A percentile compares a stretch with the other conserved stretches of the same genome.
Conservation (phyloP, 2,797 vertebrate genomes). For the Myripristis jacobus region DNA sequence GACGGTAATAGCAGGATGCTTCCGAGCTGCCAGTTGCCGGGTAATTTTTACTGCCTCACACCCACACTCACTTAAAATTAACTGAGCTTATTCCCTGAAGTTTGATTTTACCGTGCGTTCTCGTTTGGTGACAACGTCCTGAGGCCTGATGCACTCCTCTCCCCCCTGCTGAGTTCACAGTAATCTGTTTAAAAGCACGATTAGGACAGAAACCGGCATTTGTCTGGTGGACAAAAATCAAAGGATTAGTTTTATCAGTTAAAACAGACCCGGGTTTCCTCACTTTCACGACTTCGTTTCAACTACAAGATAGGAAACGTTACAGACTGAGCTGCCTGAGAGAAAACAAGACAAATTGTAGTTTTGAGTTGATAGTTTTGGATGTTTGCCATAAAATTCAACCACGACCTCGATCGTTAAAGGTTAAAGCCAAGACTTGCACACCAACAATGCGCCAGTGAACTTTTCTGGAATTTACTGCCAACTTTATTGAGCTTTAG, state of each 20-base stretch:
- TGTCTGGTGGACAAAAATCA: slow-evolving; percentile 29
- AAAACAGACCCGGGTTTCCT: neutral
- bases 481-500: neutral
- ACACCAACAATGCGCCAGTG: too few relatives aligned
- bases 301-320: too few relatives aligned
- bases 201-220: slow-evolving; percentile 27
- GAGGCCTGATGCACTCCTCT: neutral
- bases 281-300: too few relatives aligned
- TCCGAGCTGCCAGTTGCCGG: slow-evolving; percentile 1
- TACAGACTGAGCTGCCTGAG: too few relatives aligned
- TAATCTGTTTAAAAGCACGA: slow-evolving; percentile 54
- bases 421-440: too few relatives aligned
- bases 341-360: neutral
- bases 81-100: slow-evolving; percentile 9
- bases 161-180: slow-evolving; percentile 9
- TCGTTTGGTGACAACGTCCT: slow-evolving; percentile 10
- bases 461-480: too few relatives aligned
- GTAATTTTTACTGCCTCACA: slow-evolving; percentile 3
- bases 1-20: neutral
- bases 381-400: too few relatives aligned
- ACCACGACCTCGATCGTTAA: too few relatives aligned
- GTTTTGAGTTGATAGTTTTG: too few relatives aligned
- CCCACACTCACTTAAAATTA: slow-evolving; percentile 29
- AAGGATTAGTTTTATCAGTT: slow-evolving; percentile 39
- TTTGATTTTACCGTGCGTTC: slow-evolving; percentile 17